Evolutionary conservation across 2,113 vertebrate genomes (phyloP).

Genomic region (Glaucidium brasilianum): DNA sequence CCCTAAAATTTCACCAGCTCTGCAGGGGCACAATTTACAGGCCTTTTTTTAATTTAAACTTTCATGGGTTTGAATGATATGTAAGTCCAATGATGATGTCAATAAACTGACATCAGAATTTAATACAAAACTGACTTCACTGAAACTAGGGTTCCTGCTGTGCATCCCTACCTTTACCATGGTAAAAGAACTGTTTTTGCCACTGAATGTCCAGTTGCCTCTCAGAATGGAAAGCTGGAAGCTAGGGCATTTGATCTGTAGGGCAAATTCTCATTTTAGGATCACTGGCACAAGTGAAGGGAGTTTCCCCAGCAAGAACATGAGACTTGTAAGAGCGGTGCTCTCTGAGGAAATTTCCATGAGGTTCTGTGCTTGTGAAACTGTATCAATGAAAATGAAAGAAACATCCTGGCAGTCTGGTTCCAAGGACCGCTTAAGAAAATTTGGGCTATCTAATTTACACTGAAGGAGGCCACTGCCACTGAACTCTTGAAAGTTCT

Average conservation of each 20-base stretch:
- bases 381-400: not conserved
- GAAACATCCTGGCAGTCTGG: not conserved
- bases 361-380: not conserved
- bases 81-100: accelerated
- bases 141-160: not conserved
- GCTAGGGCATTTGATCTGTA: not conserved
- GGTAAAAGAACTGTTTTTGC: not conserved
- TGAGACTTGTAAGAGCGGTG: not conserved
- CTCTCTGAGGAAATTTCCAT: not conserved
- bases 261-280: not conserved
- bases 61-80: not conserved
- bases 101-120: not conserved
- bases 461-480: not conserved
- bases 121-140: not conserved
- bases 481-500: not conserved
- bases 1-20: not conserved
- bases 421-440: not conserved
- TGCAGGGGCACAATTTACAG: not conserved
- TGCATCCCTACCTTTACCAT: not conserved
- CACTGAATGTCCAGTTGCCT: not conserved
- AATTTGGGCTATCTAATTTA: not conserved
- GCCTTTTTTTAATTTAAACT: not conserved
- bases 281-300: not conserved
- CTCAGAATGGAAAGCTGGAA: not conserved
- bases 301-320: not conserved